Conservation (phyloP, 2,888 invertebrate genomes). For the Philopedon plagiatum region DNA sequence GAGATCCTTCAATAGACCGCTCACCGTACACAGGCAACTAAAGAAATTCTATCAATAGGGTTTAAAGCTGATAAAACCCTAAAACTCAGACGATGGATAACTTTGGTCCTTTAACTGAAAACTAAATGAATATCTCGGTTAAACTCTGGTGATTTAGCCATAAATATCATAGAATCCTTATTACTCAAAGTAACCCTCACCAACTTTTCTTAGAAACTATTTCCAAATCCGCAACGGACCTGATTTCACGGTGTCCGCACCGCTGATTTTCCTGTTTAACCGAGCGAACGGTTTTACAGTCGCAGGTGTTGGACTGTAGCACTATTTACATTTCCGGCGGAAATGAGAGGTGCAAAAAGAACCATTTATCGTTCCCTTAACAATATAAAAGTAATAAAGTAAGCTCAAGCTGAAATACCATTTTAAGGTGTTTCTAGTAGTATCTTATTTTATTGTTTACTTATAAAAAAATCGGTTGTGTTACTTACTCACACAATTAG, state of each 20-base stretch:
- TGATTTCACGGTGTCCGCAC: slow-evolving; percentile 17
- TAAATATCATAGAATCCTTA: not conserved
- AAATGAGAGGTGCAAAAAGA: slow-evolving; percentile 15
- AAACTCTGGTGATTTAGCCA: not conserved
- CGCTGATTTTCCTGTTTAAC: slow-evolving; percentile 23
- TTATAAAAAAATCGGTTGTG: too few relatives aligned
- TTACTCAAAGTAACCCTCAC: slow-evolving; percentile 2
- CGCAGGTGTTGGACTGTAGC: slow-evolving; percentile 37
- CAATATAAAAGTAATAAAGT: not conserved
- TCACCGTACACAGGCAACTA: too few relatives aligned
- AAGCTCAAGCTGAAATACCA: not conserved
- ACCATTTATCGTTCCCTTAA: slow-evolving; percentile 18
- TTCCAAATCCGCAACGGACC: slow-evolving; percentile 18
- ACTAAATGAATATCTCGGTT: not conserved
- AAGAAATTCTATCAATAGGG: too few relatives aligned
- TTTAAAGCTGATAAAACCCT: not conserved
- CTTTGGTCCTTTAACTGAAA: not conserved
- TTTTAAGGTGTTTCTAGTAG: not conserved
- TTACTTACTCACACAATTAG: too few relatives aligned
- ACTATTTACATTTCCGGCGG: slow-evolving; percentile 39
- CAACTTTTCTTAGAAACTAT: slow-evolving; percentile 24
- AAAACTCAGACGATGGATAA: not conserved
- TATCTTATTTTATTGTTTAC: not conserved
- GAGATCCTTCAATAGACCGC: too few relatives aligned
- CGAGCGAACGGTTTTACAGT: slow-evolving; percentile 32